These are phyloP conservation scores for Aphelocoma coerulescens DNA, from an alignment of 2,113 vertebrate genomes.

Conservation along the genomic window DNA sequence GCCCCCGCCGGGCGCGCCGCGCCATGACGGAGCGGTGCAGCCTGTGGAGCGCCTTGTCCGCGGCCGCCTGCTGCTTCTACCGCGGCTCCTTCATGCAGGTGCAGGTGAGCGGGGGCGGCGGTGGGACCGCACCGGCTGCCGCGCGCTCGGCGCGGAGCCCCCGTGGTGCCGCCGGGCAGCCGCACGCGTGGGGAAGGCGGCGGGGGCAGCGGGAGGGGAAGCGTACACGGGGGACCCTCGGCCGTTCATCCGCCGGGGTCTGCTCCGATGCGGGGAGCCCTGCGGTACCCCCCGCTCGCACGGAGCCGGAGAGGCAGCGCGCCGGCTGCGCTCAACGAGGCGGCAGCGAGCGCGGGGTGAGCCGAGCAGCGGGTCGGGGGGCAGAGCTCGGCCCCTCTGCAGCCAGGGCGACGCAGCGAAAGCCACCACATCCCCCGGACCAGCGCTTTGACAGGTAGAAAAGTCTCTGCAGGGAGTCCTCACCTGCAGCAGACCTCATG, in stretches of 20 bases:
- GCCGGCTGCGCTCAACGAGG: not conserved
- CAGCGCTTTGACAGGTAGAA: not conserved
- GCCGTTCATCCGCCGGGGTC: not conserved
- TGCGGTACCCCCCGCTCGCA: not conserved
- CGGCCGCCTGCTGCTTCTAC: slow-evolving; percentile 98
- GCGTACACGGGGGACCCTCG: not conserved
- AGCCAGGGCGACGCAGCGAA: not conserved
- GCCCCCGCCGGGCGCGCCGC: not conserved
- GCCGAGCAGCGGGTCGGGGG: not conserved
- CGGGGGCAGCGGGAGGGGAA: not conserved
- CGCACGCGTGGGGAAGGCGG: not conserved
- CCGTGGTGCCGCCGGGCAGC: not conserved
- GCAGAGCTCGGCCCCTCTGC: not conserved
- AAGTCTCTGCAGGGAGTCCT: not conserved
- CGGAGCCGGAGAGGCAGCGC: not conserved
- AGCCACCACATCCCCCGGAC: not conserved
- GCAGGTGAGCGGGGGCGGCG: slow-evolving; percentile 82
- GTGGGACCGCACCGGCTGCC: not conserved
- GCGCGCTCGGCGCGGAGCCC: not conserved
- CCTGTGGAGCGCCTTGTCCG: slow-evolving; percentile 96
- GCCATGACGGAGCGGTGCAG: slow-evolving; percentile 95
- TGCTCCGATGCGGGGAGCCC: not conserved
- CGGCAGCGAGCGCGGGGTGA: not conserved
- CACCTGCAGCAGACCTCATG: not conserved
- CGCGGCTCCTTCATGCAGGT: slow-evolving; percentile 98